Evolutionary conservation across 1,140 invertebrate species (phyloP).

Genomic region (Harlomillsia oculata): DNA sequence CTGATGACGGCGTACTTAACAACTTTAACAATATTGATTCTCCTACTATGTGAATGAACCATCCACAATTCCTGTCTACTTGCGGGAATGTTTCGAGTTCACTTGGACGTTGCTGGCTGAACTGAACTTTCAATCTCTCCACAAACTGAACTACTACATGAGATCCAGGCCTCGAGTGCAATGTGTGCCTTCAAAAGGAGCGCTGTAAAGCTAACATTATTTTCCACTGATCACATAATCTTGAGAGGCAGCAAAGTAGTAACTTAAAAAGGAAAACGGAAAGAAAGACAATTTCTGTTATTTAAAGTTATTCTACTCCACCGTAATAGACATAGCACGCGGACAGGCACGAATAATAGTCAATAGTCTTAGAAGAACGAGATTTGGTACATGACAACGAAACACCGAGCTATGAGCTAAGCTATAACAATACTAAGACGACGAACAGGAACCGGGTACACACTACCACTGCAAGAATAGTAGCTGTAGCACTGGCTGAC

Average conservation of each 20-base stretch:
- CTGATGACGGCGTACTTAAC: not conserved
- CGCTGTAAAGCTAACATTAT: not conserved
- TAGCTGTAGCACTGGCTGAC: too few relatives aligned
- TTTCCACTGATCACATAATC: not conserved
- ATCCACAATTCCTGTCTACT: not conserved
- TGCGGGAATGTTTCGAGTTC: slow-evolving; percentile 4
- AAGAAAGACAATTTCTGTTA: not conserved
- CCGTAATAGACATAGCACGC: not conserved
- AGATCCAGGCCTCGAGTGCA: slow-evolving; percentile 31
- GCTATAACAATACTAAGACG: too few relatives aligned
- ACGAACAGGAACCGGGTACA: too few relatives aligned
- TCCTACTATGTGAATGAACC: slow-evolving; percentile 2
- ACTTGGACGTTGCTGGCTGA: not conserved
- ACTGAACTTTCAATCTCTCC: not conserved
- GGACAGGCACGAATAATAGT: not conserved
- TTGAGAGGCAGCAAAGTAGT: slow-evolving; percentile 4
- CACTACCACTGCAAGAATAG: too few relatives aligned
- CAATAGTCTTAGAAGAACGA: not conserved
- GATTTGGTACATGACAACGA: too few relatives aligned
- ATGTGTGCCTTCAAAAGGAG: slow-evolving; percentile 27
- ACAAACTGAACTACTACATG: not conserved
- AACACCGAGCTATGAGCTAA: too few relatives aligned
- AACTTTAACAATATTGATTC: slow-evolving; percentile 4
- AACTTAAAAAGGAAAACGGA: not conserved
- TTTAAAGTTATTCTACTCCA: not conserved